phyloP scores from a whole-genome alignment of 1,140 invertebrate genomes.

The Halictus rubicundus region DNA sequence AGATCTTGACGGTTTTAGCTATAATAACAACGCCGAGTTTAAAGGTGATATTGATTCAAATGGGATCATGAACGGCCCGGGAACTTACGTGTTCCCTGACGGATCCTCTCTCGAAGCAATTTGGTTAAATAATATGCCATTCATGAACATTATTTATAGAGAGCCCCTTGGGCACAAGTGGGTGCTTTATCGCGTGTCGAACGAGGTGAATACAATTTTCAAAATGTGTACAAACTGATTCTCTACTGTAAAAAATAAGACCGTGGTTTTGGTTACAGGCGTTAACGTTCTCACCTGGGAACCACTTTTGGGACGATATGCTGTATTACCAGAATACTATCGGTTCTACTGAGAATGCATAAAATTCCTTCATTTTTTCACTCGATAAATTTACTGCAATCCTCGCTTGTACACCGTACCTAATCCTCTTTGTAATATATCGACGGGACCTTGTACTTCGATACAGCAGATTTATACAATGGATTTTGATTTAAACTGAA shows the following conservation, averaged over 20 bases:
- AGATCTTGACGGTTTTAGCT: slow-evolving; percentile 34
- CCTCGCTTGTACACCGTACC: neutral
- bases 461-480: slow-evolving; percentile 59
- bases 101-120: slow-evolving; percentile 43
- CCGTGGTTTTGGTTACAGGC: slow-evolving; percentile 30
- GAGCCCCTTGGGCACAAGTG: slow-evolving; percentile 58
- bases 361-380: neutral
- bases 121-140: slow-evolving; percentile 58
- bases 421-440: slow-evolving; percentile 59
- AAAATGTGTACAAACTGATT: neutral
- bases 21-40: slow-evolving; percentile 59
- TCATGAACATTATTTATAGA: slow-evolving; percentile 44
- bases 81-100: slow-evolving; percentile 63
- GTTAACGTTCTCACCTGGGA: slow-evolving; percentile 54
- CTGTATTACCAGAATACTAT: neutral
- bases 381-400: neutral
- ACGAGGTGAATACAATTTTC: slow-evolving; percentile 20
- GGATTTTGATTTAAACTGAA: slow-evolving; percentile 65
- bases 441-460: slow-evolving; percentile 56
- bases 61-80: slow-evolving; percentile 51
- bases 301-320: slow-evolving; percentile 58
- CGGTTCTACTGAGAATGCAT: neutral
- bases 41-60: slow-evolving; percentile 48
- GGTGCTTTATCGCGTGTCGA: slow-evolving; percentile 23
- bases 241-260: neutral